Conservation (phyloP, 2,888 invertebrate species). For the Vannuccia rotundouncinata region DNA sequence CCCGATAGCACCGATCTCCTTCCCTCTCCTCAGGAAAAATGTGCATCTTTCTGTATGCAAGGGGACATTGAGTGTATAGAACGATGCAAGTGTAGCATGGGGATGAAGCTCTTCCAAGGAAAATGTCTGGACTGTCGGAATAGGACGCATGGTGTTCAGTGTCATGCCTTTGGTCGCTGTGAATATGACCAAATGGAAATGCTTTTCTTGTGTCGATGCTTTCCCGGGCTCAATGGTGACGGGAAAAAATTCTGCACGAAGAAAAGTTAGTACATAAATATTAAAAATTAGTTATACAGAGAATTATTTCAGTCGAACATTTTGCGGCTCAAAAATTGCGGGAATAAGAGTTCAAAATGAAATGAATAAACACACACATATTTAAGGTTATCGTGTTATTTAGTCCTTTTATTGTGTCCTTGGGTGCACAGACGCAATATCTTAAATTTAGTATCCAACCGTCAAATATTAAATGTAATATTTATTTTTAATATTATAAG, state of each 20-base stretch:
- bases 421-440: too few relatives aligned
- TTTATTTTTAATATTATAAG: too few relatives aligned
- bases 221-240: neutral
- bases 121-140: neutral
- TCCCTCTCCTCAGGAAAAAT: neutral
- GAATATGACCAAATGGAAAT: neutral
- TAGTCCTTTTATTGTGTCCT: too few relatives aligned
- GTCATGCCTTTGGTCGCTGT: neutral
- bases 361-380: too few relatives aligned
- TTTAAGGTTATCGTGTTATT: too few relatives aligned
- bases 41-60: neutral
- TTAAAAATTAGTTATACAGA: too few relatives aligned
- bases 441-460: too few relatives aligned
- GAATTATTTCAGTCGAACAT: too few relatives aligned
- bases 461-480: too few relatives aligned
- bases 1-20: neutral
- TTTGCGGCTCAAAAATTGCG: too few relatives aligned
- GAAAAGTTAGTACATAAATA: neutral
- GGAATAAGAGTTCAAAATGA: too few relatives aligned
- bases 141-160: neutral
- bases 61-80: neutral
- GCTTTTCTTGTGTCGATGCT: neutral
- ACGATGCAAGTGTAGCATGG: neutral
- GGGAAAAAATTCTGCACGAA: neutral
- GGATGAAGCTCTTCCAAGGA: neutral